Evolutionary conservation across 2,888 invertebrate genomes (phyloP).

Genomic region (Leptura quadrifasciata): DNA sequence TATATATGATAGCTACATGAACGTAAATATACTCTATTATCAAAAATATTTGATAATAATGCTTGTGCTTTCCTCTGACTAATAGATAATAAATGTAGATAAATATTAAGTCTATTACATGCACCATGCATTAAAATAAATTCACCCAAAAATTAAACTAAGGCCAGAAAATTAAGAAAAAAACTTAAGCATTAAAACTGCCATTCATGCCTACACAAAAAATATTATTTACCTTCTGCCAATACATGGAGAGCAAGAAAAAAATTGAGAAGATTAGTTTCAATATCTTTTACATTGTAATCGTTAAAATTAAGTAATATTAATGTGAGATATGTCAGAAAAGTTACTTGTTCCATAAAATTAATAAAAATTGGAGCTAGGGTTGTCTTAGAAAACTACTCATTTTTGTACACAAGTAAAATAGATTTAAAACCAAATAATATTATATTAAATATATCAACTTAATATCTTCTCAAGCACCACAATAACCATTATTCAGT

Average conservation of each 20-base stretch:
- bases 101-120: slow-evolving; percentile 13
- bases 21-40: slow-evolving; percentile 28
- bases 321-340: not conserved
- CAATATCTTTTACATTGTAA: slow-evolving; percentile 12
- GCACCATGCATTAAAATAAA: slow-evolving; percentile 19
- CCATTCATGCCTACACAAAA: slow-evolving; percentile 58
- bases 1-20: no score
- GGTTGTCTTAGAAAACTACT: no score
- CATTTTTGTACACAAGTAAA: no score
- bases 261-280: slow-evolving; percentile 62
- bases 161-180: slow-evolving; percentile 27
- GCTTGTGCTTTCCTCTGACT: slow-evolving; percentile 35
- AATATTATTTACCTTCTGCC: slow-evolving; percentile 72
- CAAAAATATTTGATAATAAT: slow-evolving; percentile 34
- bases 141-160: slow-evolving; percentile 36
- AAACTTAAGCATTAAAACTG: slow-evolving; percentile 38
- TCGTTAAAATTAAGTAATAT: not conserved
- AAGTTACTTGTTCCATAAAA: not conserved
- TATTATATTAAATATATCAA: no score
- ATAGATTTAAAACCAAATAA: no score
- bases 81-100: slow-evolving; percentile 25
- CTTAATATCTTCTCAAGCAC: no score
- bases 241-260: slow-evolving; percentile 66
- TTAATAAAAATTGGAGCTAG: no score
- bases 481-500: no score